These are phyloP conservation scores for Butorides virescens DNA, from an alignment of 2,113 vertebrate species.

Conservation along the genomic window DNA sequence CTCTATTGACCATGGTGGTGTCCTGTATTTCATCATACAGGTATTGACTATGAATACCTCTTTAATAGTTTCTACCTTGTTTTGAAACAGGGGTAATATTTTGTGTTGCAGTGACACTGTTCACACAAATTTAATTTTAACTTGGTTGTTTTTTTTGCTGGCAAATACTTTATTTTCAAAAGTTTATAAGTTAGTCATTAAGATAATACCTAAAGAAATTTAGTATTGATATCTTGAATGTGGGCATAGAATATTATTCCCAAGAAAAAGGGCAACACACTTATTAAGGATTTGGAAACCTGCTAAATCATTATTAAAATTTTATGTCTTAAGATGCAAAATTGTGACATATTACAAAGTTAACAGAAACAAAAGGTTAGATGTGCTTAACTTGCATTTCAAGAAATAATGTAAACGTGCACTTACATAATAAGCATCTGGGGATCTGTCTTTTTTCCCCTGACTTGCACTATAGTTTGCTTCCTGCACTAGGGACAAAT, in stretches of 20 bases:
- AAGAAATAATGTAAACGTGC: background rate
- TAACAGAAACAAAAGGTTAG: background rate
- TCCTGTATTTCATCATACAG: background rate
- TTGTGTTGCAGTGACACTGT: background rate
- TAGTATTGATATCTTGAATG: background rate
- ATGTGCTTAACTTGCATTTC: background rate
- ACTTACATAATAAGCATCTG: background rate
- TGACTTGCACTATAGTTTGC: background rate
- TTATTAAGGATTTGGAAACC: background rate
- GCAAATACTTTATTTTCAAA: background rate
- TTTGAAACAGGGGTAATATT: background rate
- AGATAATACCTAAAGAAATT: background rate
- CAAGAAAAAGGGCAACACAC: background rate
- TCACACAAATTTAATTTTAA: background rate
- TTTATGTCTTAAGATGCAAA: background rate
- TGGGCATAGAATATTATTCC: background rate
- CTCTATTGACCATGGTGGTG: background rate
- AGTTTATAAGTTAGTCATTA: background rate
- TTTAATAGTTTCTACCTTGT: background rate
- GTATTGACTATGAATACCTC: background rate
- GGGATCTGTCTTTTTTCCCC: background rate
- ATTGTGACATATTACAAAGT: background rate
- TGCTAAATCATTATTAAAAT: background rate
- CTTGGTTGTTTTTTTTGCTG: background rate
- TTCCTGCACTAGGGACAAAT: background rate